Evolutionary conservation across 2,888 invertebrate genomes (phyloP).

Genomic region (Eutolmus rufibarbis): DNA sequence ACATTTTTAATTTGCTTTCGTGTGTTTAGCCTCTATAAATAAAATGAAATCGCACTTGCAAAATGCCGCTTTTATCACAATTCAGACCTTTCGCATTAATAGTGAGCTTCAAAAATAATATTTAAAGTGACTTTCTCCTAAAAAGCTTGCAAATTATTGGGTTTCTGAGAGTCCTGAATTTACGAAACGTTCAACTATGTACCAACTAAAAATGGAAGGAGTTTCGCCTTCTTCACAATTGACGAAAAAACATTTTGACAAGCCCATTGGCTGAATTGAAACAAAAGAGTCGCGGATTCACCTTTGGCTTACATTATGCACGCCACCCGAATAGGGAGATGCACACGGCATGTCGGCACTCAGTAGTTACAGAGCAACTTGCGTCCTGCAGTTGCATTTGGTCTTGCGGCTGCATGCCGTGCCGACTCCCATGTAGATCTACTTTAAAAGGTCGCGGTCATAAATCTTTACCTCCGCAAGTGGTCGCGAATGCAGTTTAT

Average conservation of each 20-base stretch:
- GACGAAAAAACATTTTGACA: conserved; percentile 17
- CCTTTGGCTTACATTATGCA: conserved; percentile 33
- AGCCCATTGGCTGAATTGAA: neutral
- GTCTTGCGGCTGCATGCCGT: conserved; percentile 20
- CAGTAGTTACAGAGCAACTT: conserved; percentile 1
- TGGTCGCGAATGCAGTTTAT: conserved; percentile 10
- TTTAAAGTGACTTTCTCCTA: neutral
- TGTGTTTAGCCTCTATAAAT: too few relatives aligned
- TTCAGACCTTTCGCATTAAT: neutral
- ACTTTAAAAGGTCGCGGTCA: conserved; percentile 37
- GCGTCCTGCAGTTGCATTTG: neutral
- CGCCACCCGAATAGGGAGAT: conserved; percentile 4
- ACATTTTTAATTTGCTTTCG: neutral
- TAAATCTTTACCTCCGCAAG: conserved; percentile 26
- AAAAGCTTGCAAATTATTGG: neutral
- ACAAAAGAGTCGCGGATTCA: conserved; percentile 24
- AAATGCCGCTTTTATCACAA: too few relatives aligned
- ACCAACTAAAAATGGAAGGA: neutral
- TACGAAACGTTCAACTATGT: neutral
- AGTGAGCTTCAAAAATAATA: neutral
- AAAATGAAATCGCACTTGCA: too few relatives aligned
- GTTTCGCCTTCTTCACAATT: neutral
- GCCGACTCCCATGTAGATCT: conserved; percentile 34
- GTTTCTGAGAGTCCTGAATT: neutral
- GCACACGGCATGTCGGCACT: neutral